phyloP scores from a whole-genome alignment of 2,888 invertebrate genomes.

The Keiferia lycopersicella region DNA sequence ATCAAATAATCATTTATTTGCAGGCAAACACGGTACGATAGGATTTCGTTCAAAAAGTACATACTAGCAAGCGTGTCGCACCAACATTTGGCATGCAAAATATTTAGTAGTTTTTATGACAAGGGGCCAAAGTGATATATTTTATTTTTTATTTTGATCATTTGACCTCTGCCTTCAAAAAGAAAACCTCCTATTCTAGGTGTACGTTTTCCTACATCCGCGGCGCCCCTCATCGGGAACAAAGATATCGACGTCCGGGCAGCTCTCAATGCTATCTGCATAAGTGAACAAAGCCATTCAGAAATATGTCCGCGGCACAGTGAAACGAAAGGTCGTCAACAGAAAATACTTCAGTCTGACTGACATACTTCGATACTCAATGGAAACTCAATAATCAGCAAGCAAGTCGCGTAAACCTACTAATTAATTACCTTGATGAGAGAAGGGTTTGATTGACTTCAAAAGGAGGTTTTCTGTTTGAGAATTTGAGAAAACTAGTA shows the following conservation, averaged over 20 bases:
- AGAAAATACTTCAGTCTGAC: neutral
- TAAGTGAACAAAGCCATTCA: constrained; percentile 65
- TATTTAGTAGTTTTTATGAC: too few species aligned
- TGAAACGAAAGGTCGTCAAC: constrained; percentile 10
- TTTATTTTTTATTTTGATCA: neutral
- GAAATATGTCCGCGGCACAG: constrained; percentile 41
- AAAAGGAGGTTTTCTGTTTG: too few species aligned
- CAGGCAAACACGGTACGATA: too few species aligned
- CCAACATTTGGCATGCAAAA: too few species aligned
- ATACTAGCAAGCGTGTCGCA: too few species aligned
- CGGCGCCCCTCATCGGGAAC: constrained; percentile 44
- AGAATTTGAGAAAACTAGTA: too few species aligned
- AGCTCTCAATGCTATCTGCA: constrained; percentile 69
- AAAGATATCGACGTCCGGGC: constrained; percentile 67
- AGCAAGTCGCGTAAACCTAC: neutral
- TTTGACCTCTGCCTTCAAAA: neutral
- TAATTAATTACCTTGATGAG: neutral
- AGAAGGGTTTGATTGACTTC: too few species aligned
- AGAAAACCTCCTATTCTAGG: neutral
- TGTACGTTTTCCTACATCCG: constrained; percentile 10
- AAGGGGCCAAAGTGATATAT: too few species aligned
- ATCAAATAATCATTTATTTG: too few species aligned
- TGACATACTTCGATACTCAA: neutral
- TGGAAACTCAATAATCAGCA: neutral
- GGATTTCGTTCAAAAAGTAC: too few species aligned